Conservation (phyloP, 2,113 vertebrate genomes). For the Baryphthengus martii region DNA sequence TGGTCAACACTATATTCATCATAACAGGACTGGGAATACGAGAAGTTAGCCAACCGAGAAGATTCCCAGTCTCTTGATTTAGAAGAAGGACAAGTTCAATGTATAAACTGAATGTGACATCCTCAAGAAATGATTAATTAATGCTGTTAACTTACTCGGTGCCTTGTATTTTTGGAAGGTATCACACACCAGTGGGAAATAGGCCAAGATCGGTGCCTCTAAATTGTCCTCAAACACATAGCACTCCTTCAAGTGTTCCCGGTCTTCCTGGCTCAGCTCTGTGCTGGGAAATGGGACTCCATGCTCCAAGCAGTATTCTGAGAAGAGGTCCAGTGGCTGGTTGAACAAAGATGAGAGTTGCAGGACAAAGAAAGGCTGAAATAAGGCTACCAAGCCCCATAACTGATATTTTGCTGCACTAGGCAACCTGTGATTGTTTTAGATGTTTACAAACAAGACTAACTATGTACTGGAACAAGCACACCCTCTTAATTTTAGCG, state of each 20-base stretch:
- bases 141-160: constrained; percentile 65
- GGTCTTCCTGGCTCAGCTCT: constrained; percentile 44
- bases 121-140: neutral
- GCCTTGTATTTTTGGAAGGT: constrained; percentile 78
- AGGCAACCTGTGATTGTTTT: neutral
- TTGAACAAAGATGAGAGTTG: neutral
- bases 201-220: constrained; percentile 63
- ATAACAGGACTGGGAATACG: neutral
- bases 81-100: neutral
- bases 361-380: neutral
- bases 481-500: neutral
- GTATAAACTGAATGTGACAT: neutral
- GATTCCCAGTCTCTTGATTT: neutral
- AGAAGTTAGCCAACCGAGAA: neutral
- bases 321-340: constrained; percentile 73
- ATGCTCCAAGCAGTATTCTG: constrained; percentile 69
- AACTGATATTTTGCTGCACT: neutral
- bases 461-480: neutral
- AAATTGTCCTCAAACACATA: constrained; percentile 68
- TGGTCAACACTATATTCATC: neutral
- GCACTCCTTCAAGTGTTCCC: constrained; percentile 72
- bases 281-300: constrained; percentile 73
- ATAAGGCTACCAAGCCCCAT: neutral
- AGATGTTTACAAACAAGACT: neutral
- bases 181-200: constrained; percentile 76